Evolutionary conservation across 2,888 invertebrate species (phyloP).

Genomic region (Erebia aethiops): DNA sequence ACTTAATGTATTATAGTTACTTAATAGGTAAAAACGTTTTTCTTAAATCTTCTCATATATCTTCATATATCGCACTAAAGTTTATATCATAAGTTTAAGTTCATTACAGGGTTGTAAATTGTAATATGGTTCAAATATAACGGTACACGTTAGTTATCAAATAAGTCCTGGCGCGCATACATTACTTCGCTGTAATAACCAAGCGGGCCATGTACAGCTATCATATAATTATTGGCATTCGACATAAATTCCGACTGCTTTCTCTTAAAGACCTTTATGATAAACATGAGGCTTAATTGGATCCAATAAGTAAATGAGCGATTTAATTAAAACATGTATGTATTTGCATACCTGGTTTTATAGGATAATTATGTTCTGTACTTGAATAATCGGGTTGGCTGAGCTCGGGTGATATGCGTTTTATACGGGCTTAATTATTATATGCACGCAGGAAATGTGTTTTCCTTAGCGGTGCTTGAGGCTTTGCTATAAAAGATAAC

Average conservation of each 20-base stretch:
- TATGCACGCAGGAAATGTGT: constrained; percentile 8
- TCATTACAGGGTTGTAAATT: constrained; percentile 13
- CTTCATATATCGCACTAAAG: no score
- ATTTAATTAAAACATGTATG: constrained; percentile 43
- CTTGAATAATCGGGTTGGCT: constrained; percentile 31
- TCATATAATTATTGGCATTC: constrained; percentile 38
- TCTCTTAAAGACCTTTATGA: constrained; percentile 40
- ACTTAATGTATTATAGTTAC: no score
- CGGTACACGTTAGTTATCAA: constrained; percentile 17
- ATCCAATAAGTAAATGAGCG: constrained; percentile 41
- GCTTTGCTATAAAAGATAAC: neutral
- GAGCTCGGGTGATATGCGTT: constrained; percentile 24
- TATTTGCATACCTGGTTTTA: constrained; percentile 42
- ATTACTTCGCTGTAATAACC: constrained; percentile 24
- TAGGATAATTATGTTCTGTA: constrained; percentile 37
- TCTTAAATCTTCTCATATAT: no score
- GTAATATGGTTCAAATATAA: constrained; percentile 7
- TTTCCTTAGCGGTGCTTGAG: neutral
- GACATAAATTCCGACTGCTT: constrained; percentile 38
- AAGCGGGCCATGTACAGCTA: constrained; percentile 23
- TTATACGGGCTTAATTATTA: constrained; percentile 15
- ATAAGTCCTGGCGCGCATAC: constrained; percentile 21
- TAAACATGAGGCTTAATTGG: constrained; percentile 43
- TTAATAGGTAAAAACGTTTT: no score
- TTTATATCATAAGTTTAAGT: no score